Evolutionary conservation across 1,140 invertebrate genomes (phyloP).

Genomic region (Drosophila melanica): DNA sequence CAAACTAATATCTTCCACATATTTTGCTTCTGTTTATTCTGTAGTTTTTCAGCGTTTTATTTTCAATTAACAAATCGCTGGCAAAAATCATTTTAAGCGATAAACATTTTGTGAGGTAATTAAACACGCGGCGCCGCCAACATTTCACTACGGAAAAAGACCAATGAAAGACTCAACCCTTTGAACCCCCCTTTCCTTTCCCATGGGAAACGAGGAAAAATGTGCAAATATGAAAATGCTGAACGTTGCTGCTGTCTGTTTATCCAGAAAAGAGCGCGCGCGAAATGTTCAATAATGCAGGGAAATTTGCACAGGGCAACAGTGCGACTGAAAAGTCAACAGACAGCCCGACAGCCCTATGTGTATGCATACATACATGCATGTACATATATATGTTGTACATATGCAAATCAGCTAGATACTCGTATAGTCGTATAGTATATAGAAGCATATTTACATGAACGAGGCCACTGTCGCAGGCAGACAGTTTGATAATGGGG

Average conservation of each 20-base stretch:
- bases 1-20: too few species aligned
- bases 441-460: too few species aligned
- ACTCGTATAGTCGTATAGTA: too few species aligned
- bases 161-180: slow-evolving; percentile 7
- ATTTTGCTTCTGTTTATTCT: too few species aligned
- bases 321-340: slow-evolving; percentile 43
- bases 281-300: slow-evolving; percentile 49
- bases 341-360: background rate
- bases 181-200: background rate
- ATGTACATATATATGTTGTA: background rate
- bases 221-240: slow-evolving; percentile 27
- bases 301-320: slow-evolving; percentile 36
- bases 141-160: slow-evolving; percentile 2
- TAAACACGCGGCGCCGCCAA: slow-evolving; percentile 26
- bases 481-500: background rate
- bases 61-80: slow-evolving; percentile 1
- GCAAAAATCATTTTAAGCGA: slow-evolving; percentile 1
- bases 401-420: background rate
- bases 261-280: slow-evolving; percentile 23
- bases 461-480: too few species aligned
- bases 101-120: slow-evolving; percentile 23
- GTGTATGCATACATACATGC: background rate
- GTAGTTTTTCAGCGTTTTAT: background rate
- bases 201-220: slow-evolving; percentile 9
- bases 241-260: slow-evolving; percentile 12